These are phyloP conservation scores for Ricordea florida DNA, from an alignment of 92 coral and sea anemone species.

Conservation along the genomic window DNA sequence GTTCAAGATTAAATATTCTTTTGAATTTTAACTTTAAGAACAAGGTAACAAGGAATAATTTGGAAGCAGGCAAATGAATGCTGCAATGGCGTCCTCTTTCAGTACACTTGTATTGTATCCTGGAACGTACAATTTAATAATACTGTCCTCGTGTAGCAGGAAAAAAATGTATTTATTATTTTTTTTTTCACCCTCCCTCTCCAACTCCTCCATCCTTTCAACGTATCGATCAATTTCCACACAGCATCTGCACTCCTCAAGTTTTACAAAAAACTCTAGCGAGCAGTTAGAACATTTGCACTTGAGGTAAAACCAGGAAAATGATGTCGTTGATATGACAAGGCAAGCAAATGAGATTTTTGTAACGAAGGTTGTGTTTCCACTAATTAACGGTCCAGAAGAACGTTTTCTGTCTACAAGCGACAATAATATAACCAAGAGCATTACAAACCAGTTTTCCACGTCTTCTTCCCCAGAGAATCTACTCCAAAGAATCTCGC, in stretches of 20 bases:
- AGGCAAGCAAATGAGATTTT: not conserved
- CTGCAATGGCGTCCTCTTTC: no score
- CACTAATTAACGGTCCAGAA: not conserved
- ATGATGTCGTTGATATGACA: not conserved
- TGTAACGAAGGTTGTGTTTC: not conserved
- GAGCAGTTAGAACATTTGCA: slow-evolving; percentile 45
- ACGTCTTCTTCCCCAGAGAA: slow-evolving; percentile 9
- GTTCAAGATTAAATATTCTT: no score
- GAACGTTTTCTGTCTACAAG: slow-evolving; percentile 30
- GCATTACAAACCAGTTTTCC: slow-evolving; percentile 5
- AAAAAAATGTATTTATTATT: no score
- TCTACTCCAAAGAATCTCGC: slow-evolving; percentile 13
- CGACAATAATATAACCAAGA: not conserved
- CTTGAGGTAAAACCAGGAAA: not conserved
- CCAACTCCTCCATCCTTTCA: not conserved
- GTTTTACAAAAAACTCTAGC: slow-evolving; percentile 32
- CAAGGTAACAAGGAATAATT: no score
- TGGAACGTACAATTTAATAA: not conserved
- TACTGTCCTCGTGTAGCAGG: not conserved
- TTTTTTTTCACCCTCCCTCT: not conserved
- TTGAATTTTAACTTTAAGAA: no score
- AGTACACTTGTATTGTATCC: no score
- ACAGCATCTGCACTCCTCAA: slow-evolving; percentile 41
- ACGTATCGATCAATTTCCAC: not conserved
- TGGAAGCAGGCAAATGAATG: no score